phyloP scores from a whole-genome alignment of 2,888 invertebrate genomes.

The Chymomyza procnemis region DNA sequence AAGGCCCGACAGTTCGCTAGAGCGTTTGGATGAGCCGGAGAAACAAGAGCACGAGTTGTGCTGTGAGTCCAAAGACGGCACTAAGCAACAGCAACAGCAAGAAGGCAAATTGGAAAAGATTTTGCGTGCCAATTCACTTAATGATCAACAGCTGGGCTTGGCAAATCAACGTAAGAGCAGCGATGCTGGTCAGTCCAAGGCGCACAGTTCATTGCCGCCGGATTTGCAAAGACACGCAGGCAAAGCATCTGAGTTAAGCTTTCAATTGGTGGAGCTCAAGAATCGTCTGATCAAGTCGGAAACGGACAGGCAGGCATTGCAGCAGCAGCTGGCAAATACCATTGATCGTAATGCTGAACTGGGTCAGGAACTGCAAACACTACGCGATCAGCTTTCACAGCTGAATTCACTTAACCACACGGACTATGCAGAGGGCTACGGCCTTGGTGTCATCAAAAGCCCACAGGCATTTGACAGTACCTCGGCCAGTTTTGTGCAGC shows the following conservation, averaged over 20 bases:
- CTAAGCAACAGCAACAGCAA: conserved; percentile 53
- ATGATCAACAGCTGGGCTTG: conserved; percentile 70
- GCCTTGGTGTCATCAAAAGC: conserved; percentile 71
- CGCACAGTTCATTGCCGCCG: conserved; percentile 72
- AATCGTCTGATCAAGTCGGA: conserved; percentile 77
- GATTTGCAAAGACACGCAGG: conserved; percentile 71
- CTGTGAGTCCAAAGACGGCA: conserved; percentile 66
- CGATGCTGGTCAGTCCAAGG: conserved; percentile 43
- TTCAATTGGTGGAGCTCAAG: conserved; percentile 82
- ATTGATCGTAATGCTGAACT: conserved; percentile 81
- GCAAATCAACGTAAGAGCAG: conserved; percentile 47
- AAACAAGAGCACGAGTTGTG: conserved; percentile 62
- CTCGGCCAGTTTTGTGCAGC: conserved; percentile 72
- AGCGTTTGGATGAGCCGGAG: conserved; percentile 60
- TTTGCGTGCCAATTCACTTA: conserved; percentile 74
- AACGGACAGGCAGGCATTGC: conserved; percentile 79
- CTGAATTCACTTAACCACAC: conserved; percentile 77
- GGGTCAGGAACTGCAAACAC: conserved; percentile 79
- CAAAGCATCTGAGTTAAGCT: conserved; percentile 77
- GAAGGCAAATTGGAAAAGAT: conserved; percentile 59
- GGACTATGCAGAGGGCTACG: conserved; percentile 81
- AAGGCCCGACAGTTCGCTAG: conserved; percentile 45
- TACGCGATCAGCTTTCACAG: conserved; percentile 79
- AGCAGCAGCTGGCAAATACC: conserved; percentile 82
- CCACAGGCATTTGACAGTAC: conserved; percentile 62